These are phyloP conservation scores for Trichacis sp. DNA, from an alignment of 2,888 invertebrate species.

Conservation along the genomic window DNA sequence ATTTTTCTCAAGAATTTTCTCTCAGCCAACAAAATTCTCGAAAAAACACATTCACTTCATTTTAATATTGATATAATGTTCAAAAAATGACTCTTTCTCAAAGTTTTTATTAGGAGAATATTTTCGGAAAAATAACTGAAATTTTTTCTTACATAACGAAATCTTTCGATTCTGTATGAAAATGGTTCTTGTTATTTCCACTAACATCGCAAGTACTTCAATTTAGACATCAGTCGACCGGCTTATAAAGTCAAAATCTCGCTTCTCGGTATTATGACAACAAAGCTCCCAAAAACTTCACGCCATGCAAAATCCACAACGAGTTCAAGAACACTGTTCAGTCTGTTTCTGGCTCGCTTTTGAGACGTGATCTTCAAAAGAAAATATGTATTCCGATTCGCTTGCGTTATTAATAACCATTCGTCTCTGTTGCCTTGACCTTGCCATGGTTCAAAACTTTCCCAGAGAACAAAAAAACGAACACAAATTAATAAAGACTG, in stretches of 20 bases:
- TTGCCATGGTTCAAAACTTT: not conserved
- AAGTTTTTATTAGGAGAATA: too few relatives aligned
- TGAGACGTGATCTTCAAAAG: constrained; percentile 49
- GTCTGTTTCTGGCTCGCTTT: constrained; percentile 50
- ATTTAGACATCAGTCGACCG: not conserved
- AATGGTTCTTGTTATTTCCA: too few relatives aligned
- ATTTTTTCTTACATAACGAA: too few relatives aligned
- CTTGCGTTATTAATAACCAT: constrained; percentile 56
- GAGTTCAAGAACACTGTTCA: constrained; percentile 61
- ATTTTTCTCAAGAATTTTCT: too few relatives aligned
- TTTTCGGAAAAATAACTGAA: too few relatives aligned
- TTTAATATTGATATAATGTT: too few relatives aligned
- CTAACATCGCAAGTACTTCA: not conserved
- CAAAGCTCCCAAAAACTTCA: constrained; percentile 5
- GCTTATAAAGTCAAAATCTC: constrained; percentile 6
- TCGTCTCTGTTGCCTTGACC: constrained; percentile 16
- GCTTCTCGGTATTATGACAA: not conserved
- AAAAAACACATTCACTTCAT: too few relatives aligned
- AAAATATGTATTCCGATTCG: constrained; percentile 54
- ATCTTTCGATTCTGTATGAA: too few relatives aligned
- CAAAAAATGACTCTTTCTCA: too few relatives aligned
- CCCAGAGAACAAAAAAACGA: too few relatives aligned
- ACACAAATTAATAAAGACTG: too few relatives aligned
- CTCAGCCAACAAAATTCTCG: too few relatives aligned
- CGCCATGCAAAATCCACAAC: constrained; percentile 6